These are phyloP conservation scores for Tor tambroides DNA, from an alignment of 2,113 vertebrate genomes.

Conservation along the genomic window DNA sequence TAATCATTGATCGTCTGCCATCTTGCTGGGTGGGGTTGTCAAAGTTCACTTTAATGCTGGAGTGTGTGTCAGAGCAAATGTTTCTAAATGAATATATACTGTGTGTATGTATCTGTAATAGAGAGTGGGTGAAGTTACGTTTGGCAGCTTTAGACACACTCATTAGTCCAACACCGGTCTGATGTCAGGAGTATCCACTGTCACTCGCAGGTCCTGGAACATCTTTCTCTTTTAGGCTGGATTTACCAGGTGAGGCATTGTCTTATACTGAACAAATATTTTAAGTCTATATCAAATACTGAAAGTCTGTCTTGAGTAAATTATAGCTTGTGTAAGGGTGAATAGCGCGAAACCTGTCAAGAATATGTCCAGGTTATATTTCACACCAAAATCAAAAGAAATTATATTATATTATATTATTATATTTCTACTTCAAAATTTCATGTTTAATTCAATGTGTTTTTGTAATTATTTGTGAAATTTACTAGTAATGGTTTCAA, in stretches of 20 bases:
- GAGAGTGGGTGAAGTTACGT: neutral
- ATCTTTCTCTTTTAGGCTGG: constrained; percentile 3
- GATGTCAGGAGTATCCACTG: constrained; percentile 12
- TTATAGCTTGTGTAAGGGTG: neutral
- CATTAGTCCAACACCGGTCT: neutral
- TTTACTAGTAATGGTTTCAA: too few species aligned
- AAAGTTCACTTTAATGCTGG: constrained; percentile 45
- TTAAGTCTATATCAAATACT: neutral
- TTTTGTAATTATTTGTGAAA: too few species aligned
- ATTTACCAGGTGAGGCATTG: constrained; percentile 42
- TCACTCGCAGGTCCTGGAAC: constrained; percentile 25
- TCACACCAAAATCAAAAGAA: neutral
- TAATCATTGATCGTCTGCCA: constrained; percentile 30
- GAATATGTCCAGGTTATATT: constrained; percentile 5
- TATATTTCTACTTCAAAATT: too few species aligned
- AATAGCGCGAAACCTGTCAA: neutral
- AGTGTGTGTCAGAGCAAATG: neutral
- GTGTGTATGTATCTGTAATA: constrained; percentile 33
- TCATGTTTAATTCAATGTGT: too few species aligned
- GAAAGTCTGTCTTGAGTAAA: neutral
- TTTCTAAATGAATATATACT: neutral
- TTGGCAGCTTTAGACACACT: neutral
- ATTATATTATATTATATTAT: neutral
- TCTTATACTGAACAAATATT: constrained; percentile 4
- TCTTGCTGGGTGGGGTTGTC: constrained; percentile 32